Percentiles rank a stretch among this genome's conserved stretches.
phyloP scores from a whole-genome alignment of 2,888 invertebrate species.

The Leucophora obtusa region DNA sequence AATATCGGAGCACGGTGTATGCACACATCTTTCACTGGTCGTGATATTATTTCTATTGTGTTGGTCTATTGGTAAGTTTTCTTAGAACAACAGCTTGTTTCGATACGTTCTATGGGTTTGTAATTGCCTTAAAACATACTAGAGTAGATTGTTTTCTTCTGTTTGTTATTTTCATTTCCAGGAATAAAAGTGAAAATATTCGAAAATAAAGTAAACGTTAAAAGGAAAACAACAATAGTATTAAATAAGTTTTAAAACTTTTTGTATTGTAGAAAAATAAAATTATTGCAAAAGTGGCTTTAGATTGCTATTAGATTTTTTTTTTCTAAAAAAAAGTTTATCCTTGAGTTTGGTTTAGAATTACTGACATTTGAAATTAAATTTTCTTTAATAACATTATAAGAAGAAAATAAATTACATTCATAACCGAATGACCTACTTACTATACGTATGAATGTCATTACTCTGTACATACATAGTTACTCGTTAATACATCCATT shows the following conservation, averaged over 20 bases:
- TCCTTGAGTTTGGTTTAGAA: not conserved
- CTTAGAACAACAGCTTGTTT: conserved; percentile 1
- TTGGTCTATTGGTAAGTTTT: conserved; percentile 30
- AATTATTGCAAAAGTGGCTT: not conserved
- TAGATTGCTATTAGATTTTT: not conserved
- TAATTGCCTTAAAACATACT: conserved; percentile 43
- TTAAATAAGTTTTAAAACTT: not conserved
- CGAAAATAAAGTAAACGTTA: not conserved
- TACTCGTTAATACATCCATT: no score
- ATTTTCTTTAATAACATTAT: not conserved
- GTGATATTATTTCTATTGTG: conserved; percentile 20
- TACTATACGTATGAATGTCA: no score
- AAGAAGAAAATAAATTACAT: no score
- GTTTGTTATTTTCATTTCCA: not conserved
- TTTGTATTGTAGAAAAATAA: conserved; percentile 6
- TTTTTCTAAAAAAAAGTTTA: not conserved
- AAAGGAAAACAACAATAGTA: not conserved
- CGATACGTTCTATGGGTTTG: conserved; percentile 3
- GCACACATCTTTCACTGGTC: conserved; percentile 10
- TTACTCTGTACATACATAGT: no score
- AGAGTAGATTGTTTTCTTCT: not conserved
- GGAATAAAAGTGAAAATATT: conserved; percentile 16
- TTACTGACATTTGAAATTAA: not conserved
- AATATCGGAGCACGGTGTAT: not conserved
- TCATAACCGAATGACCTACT: no score